phyloP scores from a whole-genome alignment of 2,113 vertebrate species.

The Galbula dea region DNA sequence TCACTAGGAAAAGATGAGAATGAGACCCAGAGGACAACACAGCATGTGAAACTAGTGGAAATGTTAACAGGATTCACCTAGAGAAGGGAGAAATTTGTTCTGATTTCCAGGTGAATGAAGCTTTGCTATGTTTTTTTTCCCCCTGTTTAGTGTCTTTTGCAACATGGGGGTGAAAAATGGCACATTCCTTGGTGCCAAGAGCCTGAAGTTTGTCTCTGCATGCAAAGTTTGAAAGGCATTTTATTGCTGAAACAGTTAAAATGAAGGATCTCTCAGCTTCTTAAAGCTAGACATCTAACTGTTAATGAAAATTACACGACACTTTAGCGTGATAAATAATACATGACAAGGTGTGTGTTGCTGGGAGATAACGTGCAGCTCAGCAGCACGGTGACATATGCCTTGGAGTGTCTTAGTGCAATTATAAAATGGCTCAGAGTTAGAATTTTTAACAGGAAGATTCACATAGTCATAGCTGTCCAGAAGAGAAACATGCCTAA shows the following conservation, averaged over 20 bases:
- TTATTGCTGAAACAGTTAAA: neutral
- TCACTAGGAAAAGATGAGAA: neutral
- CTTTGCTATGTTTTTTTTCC: neutral
- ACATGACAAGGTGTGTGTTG: conserved; percentile 33
- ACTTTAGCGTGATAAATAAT: conserved; percentile 49
- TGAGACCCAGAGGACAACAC: neutral
- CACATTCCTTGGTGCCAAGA: neutral
- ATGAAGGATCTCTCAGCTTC: neutral
- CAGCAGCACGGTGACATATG: neutral
- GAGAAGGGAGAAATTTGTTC: neutral
- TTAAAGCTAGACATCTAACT: conserved; percentile 7
- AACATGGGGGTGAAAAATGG: neutral
- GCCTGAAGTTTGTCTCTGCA: neutral
- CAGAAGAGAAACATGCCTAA: neutral
- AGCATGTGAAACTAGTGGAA: neutral
- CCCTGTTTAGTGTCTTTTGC: neutral
- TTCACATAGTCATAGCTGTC: neutral
- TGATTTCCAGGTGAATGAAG: neutral
- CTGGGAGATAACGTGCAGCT: conserved; percentile 11
- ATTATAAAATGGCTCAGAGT: conserved; percentile 37
- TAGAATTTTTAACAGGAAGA: conserved; percentile 13
- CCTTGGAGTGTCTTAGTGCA: neutral
- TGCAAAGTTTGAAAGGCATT: neutral
- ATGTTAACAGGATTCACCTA: neutral
- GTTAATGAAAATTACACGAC: conserved; percentile 48